Evolutionary conservation across 2,113 vertebrate species (phyloP).

Genomic region (Otus sunia): DNA sequence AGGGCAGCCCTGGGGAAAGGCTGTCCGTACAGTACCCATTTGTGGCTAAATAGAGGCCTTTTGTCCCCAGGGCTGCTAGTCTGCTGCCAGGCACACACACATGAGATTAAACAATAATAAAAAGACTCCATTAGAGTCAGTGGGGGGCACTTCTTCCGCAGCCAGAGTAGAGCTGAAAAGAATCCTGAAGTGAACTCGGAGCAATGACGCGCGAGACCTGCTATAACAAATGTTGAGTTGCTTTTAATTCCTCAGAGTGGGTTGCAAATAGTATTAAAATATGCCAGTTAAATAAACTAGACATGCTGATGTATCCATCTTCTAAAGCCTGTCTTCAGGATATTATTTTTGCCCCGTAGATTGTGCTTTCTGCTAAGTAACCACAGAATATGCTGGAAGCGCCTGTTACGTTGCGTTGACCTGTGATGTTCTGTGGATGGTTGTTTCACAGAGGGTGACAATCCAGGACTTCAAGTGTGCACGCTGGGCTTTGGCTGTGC

Average conservation of each 20-base stretch:
- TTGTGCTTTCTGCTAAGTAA: background rate
- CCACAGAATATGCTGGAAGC: background rate
- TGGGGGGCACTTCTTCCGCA: background rate
- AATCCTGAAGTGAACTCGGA: background rate
- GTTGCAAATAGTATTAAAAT: background rate
- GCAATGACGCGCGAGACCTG: background rate
- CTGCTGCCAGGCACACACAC: background rate
- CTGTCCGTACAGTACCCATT: background rate
- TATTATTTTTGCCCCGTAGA: background rate
- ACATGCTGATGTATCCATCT: background rate
- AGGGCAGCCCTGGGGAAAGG: background rate
- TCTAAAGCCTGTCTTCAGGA: background rate
- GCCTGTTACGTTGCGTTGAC: background rate
- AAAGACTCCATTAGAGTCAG: background rate
- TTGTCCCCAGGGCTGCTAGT: background rate
- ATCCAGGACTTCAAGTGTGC: background rate
- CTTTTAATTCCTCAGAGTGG: background rate
- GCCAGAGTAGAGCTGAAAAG: background rate
- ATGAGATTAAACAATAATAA: background rate
- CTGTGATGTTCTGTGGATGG: accelerated
- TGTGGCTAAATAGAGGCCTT: background rate
- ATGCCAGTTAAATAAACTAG: background rate
- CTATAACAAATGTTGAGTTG: background rate
- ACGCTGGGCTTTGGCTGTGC: background rate
- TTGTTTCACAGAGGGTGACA: background rate